Base-by-base conservation (phyloP, 2,888 invertebrate species). In the Macaria notata region DNA sequence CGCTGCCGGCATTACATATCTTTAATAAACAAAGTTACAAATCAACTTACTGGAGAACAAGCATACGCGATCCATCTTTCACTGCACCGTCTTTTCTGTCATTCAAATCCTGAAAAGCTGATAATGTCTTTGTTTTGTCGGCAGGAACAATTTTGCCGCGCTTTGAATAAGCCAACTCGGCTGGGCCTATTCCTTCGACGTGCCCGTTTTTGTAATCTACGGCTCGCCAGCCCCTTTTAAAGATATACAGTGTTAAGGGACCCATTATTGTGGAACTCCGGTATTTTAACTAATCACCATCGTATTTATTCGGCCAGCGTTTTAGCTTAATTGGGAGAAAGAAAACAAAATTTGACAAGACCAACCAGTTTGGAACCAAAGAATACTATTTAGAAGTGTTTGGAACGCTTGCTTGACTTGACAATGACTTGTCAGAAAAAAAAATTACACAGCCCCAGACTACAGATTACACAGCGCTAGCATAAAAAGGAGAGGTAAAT, bases 171-270 rank as follows among this genome's bases (percentile, higher is more conserved):
- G 43, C 50, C 43, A 63, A 61, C 41, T 33, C 46, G 0, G 59
- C 57, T 1, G 39, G 46, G 1, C 72, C 71, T 73, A 72, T 72
- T 3, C 75, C 74, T 7, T 64, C 53, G 8, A 75, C 65, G 4
- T 64, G 52, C 0, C 76, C 77, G 3, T 61, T 54, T 0, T 54
- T 51, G 7, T 61, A n/a, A 9, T 72, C 66, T 30, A 77, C 39
- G 58, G 69, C 71, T 38, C 77, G 73, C 77, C 77, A 77, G 8
- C 72, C 67, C 9, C 68, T 70, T 30, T 65, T 74, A 47, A 65
- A 66, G 29, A 77, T 60, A 42, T 46, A 54, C 56, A 54, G 59
- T 63, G 31, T 42, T 50, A 7, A 7, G 38, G 38, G 8, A 38
- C 38, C 3, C 8, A 38, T 38, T 38, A 7, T 8, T 38, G 19